A percentile compares a stretch with the other conserved stretches of the same genome.
phyloP scores from a whole-genome alignment of 2,888 invertebrate species.

The Chymomyza amoena region DNA sequence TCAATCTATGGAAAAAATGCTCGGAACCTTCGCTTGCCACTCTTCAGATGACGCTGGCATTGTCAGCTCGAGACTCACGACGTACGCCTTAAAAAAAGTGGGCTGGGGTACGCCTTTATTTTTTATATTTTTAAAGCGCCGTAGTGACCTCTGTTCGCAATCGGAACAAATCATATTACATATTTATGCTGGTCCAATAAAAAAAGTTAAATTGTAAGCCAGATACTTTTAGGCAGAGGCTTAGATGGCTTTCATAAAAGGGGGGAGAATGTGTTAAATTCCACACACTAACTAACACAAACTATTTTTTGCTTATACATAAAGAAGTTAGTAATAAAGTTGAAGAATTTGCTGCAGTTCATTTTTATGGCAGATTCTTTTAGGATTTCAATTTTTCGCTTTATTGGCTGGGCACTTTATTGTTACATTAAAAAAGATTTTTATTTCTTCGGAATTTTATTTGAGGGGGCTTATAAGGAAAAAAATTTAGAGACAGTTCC shows the following conservation, averaged over 20 bases:
- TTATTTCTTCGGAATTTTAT: no score
- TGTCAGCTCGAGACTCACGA: background rate
- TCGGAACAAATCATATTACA: constrained; percentile 63
- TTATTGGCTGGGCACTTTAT: no score
- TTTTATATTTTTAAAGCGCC: background rate
- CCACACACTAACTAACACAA: no score
- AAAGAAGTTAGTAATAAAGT: no score
- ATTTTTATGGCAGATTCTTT: no score
- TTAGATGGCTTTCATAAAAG: constrained; percentile 44
- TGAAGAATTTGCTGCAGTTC: no score
- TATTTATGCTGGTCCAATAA: constrained; percentile 55
- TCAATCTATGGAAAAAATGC: constrained; percentile 27
- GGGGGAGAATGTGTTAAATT: background rate
- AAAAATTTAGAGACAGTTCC: no score
- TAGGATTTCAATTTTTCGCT: no score
- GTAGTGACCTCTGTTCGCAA: constrained; percentile 65
- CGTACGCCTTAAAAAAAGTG: background rate
- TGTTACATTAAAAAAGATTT: no score
- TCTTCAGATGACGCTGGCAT: constrained; percentile 7
- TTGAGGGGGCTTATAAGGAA: no score
- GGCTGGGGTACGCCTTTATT: background rate
- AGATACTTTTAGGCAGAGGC: constrained; percentile 10
- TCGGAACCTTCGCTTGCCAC: constrained; percentile 14
- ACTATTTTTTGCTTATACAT: no score
- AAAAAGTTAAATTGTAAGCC: constrained; percentile 61